These are phyloP conservation scores for Butastur rufipennis DNA, from an alignment of 2,113 vertebrate species.

Conservation along the genomic window DNA sequence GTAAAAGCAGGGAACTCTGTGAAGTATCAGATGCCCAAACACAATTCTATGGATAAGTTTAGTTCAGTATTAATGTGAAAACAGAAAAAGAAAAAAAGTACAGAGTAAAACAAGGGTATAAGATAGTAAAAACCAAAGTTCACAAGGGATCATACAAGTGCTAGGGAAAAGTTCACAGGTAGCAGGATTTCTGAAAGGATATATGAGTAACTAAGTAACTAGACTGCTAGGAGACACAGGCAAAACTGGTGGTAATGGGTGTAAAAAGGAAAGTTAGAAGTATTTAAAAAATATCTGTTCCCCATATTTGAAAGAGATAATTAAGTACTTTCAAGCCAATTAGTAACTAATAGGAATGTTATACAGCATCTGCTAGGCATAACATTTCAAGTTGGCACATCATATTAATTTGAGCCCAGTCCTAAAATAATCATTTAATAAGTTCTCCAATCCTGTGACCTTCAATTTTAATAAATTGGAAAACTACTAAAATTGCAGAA, in stretches of 20 bases:
- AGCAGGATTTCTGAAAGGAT: neutral
- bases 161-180: neutral
- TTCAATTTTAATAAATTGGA: neutral
- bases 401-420: neutral
- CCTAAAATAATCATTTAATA: neutral
- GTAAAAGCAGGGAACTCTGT: neutral
- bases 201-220: neutral
- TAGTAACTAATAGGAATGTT: conserved; percentile 7
- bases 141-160: neutral
- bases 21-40: neutral
- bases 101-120: neutral
- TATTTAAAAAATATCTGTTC: neutral
- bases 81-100: neutral
- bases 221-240: neutral
- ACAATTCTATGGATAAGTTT: neutral
- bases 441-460: neutral
- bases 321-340: conserved; percentile 1
- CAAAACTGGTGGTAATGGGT: neutral
- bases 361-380: neutral
- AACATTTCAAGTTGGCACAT: neutral
- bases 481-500: neutral
- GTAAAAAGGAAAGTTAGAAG: neutral
- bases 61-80: neutral
- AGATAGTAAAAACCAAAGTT: neutral
- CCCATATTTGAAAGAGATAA: neutral